Percentiles rank a stretch among this genome's conserved stretches.
These are phyloP conservation scores for Pampusana beccarii DNA, from an alignment of 2,113 vertebrate species.

Conservation along the genomic window DNA sequence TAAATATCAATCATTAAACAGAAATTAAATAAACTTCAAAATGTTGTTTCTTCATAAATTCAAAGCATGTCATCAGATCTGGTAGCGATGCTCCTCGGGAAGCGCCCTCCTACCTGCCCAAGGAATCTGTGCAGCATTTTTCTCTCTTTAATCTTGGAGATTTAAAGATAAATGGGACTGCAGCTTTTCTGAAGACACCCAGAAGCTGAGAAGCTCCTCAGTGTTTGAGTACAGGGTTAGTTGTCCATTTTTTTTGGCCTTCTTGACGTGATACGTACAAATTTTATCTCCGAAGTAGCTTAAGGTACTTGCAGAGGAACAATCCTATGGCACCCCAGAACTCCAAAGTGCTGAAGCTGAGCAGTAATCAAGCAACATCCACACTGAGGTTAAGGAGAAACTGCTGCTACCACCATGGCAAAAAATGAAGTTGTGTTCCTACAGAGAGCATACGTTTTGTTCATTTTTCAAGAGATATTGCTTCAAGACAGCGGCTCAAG, in stretches of 20 bases:
- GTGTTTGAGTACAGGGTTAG: not conserved
- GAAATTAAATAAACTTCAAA: not conserved
- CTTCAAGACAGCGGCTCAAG: slow-evolving; percentile 39
- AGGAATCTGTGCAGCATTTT: rapidly evolving
- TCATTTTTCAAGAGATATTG: not conserved
- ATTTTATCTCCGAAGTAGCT: not conserved
- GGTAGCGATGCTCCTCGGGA: rapidly evolving
- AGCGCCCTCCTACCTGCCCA: not conserved
- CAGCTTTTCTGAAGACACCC: rapidly evolving
- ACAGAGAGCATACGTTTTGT: not conserved
- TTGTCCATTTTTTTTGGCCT: not conserved
- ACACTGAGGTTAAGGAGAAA: not conserved
- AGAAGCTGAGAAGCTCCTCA: not conserved
- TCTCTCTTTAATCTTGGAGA: not conserved
- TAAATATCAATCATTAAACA: not conserved
- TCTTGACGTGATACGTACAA: rapidly evolving
- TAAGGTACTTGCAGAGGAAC: not conserved
- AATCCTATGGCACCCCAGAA: not conserved
- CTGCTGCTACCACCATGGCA: rapidly evolving
- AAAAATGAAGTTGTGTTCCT: not conserved
- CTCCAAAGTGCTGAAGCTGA: not conserved
- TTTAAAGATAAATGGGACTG: not conserved
- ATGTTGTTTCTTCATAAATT: not conserved
- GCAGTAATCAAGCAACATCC: not conserved
- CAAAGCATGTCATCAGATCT: rapidly evolving